A percentile compares a stretch with the other conserved stretches of the same genome.
phyloP scores from a whole-genome alignment of 2,797 vertebrate species.

The Heliangelus exortis region DNA sequence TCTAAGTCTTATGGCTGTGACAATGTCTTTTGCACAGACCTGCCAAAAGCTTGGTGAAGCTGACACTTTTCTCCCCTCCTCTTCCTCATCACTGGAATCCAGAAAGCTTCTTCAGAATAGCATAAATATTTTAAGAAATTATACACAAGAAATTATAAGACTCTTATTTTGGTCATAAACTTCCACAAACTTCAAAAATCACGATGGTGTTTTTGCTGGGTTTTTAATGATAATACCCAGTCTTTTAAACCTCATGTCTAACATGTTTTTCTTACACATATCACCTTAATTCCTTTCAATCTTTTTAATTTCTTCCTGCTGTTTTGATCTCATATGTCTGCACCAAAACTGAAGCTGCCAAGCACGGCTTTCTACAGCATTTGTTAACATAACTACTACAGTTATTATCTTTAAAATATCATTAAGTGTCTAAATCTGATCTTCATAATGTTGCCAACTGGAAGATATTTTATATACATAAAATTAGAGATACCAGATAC shows the following conservation, averaged over 20 bases:
- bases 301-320: constrained; percentile 11
- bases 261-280: background rate
- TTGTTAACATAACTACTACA: constrained; percentile 4
- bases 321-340: constrained; percentile 5
- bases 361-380: constrained; percentile 10
- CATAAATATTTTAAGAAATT: constrained; percentile 13
- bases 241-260: background rate
- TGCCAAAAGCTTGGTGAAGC: background rate
- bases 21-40: background rate
- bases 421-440: constrained; percentile 57
- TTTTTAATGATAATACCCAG: background rate
- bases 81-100: background rate
- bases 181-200: background rate
- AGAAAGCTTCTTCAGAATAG: background rate
- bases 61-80: background rate
- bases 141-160: background rate
- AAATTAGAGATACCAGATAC: constrained; percentile 41
- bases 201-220: accelerated
- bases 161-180: background rate
- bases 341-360: constrained; percentile 55
- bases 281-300: background rate
- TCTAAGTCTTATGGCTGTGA: background rate
- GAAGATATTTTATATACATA: constrained; percentile 1
- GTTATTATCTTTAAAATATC: constrained; percentile 54
- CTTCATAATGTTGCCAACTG: constrained; percentile 14